phyloP scores from a whole-genome alignment of 2,113 vertebrate genomes.

The Rhadina sibilatrix region DNA sequence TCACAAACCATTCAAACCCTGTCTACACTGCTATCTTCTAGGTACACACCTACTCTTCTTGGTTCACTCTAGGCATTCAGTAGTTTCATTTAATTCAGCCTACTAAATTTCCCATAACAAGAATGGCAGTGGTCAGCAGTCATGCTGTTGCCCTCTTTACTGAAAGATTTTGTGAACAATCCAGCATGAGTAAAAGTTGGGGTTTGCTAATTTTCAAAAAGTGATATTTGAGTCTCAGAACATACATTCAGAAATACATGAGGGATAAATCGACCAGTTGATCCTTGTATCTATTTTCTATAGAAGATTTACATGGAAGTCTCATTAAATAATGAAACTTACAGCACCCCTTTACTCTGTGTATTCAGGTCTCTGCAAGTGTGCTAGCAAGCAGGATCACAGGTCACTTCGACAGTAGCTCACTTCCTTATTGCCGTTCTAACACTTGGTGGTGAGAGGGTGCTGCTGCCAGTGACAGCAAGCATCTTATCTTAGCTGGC shows the following conservation, averaged over 20 bases:
- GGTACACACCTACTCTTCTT: neutral
- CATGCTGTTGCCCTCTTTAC: neutral
- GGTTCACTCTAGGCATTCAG: neutral
- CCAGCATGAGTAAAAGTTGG: neutral
- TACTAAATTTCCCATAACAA: neutral
- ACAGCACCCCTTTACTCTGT: neutral
- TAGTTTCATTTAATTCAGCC: neutral
- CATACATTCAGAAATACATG: neutral
- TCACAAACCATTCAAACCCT: neutral
- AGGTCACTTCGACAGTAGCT: neutral
- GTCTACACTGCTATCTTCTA: neutral
- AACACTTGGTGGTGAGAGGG: neutral
- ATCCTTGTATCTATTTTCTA: neutral
- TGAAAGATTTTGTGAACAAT: neutral
- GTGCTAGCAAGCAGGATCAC: neutral
- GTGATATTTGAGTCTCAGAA: neutral
- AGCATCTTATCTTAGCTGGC: neutral
- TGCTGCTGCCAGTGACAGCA: neutral
- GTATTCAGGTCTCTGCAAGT: neutral
- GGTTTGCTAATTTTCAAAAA: neutral
- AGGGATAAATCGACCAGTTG: neutral
- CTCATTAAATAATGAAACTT: neutral
- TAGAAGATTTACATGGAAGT: neutral
- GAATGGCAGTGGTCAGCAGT: neutral
- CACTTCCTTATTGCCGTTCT: neutral